Evolutionary conservation across 2,888 invertebrate genomes (phyloP).

Genomic region (Kryphioiulus occultus): DNA sequence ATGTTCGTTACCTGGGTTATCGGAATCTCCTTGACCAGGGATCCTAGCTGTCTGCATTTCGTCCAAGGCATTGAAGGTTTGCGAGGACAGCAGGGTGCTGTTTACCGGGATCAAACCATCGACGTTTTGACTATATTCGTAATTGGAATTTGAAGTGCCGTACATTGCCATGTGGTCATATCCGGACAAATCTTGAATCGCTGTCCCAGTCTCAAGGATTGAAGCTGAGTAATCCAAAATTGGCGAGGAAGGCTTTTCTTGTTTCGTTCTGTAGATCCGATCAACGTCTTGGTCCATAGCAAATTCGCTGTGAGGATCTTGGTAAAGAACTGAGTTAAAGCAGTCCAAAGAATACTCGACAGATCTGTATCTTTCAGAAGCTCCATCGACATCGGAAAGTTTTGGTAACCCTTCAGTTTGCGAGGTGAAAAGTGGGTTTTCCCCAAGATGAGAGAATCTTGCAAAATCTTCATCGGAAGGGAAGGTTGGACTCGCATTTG

Average conservation of each 20-base stretch:
- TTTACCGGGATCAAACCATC: neutral
- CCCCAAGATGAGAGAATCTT: neutral
- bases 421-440: neutral
- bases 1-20: neutral
- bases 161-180: neutral
- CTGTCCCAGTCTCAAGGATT: neutral
- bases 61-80: neutral
- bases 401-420: neutral
- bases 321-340: neutral
- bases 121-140: neutral
- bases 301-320: neutral
- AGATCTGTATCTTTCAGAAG: neutral
- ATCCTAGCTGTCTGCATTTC: neutral
- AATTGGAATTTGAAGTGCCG: neutral
- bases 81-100: neutral
- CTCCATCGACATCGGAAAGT: neutral
- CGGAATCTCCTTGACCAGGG: neutral
- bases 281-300: neutral
- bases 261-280: neutral
- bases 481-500: too few relatives aligned
- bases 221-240: neutral
- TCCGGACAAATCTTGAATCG: neutral
- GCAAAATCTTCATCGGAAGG: neutral
- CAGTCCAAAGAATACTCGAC: neutral
- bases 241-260: neutral